Conservation (phyloP, 2,113 vertebrate species). For the Cheirogaleus medius region DNA sequence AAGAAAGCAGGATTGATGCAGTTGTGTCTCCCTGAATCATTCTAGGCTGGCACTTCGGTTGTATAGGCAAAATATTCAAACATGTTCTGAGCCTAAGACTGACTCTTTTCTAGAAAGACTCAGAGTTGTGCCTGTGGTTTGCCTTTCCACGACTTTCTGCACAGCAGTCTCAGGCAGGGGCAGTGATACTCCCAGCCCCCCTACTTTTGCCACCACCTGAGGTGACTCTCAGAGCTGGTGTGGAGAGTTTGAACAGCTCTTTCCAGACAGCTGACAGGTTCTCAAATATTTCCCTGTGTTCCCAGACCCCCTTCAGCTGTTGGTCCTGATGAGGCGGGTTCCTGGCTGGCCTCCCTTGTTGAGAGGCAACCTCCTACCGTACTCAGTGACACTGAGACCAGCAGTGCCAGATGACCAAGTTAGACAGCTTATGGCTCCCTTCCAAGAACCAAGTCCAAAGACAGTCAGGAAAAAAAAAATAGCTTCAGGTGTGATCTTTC, state of each 20-base stretch:
- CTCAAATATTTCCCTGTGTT: neutral
- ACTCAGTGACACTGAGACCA: neutral
- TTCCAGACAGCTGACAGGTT: neutral
- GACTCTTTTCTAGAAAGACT: neutral
- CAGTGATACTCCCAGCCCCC: rapidly evolving
- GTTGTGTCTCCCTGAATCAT: neutral
- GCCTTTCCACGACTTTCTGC: neutral
- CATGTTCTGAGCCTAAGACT: neutral
- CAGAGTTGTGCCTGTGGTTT: neutral
- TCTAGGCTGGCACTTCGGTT: neutral
- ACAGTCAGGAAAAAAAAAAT: neutral
- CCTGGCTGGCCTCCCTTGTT: neutral
- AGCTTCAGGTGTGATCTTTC: neutral
- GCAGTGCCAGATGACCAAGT: neutral
- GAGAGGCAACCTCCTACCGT: neutral
- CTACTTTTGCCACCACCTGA: rapidly evolving
- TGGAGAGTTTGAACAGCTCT: neutral
- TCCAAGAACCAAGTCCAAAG: neutral
- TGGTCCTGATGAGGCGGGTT: neutral
- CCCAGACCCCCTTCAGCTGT: neutral
- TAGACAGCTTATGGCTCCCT: neutral
- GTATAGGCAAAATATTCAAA: neutral
- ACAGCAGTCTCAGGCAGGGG: neutral
- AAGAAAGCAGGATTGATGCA: neutral
- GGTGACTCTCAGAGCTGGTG: neutral